Percentiles rank a stretch among this genome's conserved stretches.
These are phyloP conservation scores for Danaus plexippus DNA, from an alignment of 1,140 invertebrate genomes.

Conservation along the genomic window DNA sequence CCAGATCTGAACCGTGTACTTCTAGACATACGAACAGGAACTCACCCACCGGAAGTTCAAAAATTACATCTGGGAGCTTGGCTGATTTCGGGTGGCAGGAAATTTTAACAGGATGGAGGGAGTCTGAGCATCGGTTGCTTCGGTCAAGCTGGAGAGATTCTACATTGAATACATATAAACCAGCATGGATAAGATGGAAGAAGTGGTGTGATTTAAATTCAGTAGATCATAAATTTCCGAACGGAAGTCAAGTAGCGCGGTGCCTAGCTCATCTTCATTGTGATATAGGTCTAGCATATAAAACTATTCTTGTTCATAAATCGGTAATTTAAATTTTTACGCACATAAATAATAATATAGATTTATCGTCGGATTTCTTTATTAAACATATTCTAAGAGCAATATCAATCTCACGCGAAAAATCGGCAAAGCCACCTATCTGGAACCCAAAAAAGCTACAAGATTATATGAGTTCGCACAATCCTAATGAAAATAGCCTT, in stretches of 20 bases:
- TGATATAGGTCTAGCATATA: no score
- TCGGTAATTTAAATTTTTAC: no score
- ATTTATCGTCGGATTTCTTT: no score
- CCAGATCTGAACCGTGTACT: slow-evolving; percentile 11
- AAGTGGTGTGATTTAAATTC: slow-evolving; percentile 9
- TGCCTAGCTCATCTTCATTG: no score
- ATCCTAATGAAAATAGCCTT: slow-evolving; percentile 2
- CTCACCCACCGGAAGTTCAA: slow-evolving; percentile 8
- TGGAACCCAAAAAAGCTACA: no score
- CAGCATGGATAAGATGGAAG: slow-evolving; percentile 9
- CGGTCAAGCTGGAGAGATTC: slow-evolving; percentile 6
- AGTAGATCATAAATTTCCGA: slow-evolving; percentile 12
- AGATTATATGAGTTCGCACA: not conserved
- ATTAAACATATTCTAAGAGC: no score
- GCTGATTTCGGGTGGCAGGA: slow-evolving; percentile 13
- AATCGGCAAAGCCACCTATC: no score
- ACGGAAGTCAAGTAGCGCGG: no score
- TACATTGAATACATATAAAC: slow-evolving; percentile 9
- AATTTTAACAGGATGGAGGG: not conserved
- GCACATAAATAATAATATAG: no score
- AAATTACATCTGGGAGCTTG: slow-evolving; percentile 7
- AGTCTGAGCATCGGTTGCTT: no score
- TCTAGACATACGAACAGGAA: slow-evolving; percentile 21
- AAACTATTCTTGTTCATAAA: no score
- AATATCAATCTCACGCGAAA: no score